A percentile compares a stretch with the other conserved stretches of the same genome.
These are phyloP conservation scores for Pseudomyrmex gracilis DNA, from an alignment of 1,140 invertebrate species.

Conservation along the genomic window DNA sequence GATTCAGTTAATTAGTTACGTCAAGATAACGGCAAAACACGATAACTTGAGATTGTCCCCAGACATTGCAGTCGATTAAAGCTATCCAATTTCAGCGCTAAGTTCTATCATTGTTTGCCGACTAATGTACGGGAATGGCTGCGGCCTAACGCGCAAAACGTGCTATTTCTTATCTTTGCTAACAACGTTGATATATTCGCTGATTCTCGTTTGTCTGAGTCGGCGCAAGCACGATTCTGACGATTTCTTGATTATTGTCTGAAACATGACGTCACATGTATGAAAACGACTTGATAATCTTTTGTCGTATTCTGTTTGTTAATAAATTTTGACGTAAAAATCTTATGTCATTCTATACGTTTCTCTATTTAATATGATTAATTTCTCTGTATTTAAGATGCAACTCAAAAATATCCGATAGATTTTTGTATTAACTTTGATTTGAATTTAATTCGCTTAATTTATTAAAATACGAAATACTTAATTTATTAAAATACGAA, in stretches of 20 bases:
- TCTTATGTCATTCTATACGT: not conserved
- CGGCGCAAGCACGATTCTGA: slow-evolving; percentile 21
- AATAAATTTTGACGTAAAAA: not conserved
- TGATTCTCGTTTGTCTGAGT: slow-evolving; percentile 45
- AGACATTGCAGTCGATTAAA: slow-evolving; percentile 63
- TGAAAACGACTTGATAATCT: not conserved
- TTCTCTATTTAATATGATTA: too few species aligned
- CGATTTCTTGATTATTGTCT: slow-evolving; percentile 20
- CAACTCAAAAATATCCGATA: too few species aligned
- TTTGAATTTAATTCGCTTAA: too few species aligned
- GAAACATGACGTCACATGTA: slow-evolving; percentile 7
- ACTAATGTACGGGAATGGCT: slow-evolving; percentile 45
- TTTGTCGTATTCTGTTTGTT: not conserved
- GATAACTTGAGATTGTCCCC: slow-evolving; percentile 56
- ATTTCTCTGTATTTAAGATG: too few species aligned
- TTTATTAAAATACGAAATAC: too few species aligned
- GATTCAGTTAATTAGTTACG: slow-evolving; percentile 54
- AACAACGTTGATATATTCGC: slow-evolving; percentile 47
- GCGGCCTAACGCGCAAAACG: slow-evolving; percentile 37
- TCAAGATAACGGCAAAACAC: slow-evolving; percentile 26
- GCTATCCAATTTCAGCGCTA: slow-evolving; percentile 50
- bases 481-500: too few species aligned
- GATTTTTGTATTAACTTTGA: too few species aligned
- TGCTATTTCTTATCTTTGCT: slow-evolving; percentile 51
- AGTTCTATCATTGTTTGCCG: slow-evolving; percentile 53